Evolutionary conservation across 2,888 invertebrate species (phyloP), one percentile per base, ranked within the genome.

Genomic region (Doris montereyensis): DNA sequence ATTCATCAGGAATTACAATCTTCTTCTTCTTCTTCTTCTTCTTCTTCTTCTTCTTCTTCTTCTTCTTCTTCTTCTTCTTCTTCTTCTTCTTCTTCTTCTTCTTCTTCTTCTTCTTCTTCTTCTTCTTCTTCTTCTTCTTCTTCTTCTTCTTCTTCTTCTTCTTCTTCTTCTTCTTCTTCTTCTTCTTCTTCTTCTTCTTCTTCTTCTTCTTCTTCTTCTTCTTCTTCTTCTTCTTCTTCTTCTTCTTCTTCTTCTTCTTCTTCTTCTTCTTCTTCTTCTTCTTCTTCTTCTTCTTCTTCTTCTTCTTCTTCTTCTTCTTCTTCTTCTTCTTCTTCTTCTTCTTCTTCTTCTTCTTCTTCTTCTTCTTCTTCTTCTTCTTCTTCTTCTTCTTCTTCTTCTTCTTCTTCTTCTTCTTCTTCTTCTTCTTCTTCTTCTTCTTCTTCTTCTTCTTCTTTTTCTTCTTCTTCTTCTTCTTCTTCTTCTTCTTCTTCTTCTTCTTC

Each of bases 371-470:
- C 21, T 62, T 21, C 62, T 62, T 21, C 62, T 62, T 21, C 62
- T 62, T 41, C 62, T 62, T 21, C 62, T 62, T 21, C 62, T 62
- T 21, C 62, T 62, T 21, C 21, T 62, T 21, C 21, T 62, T 5
- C 21, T 62, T 5, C 21, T 62, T 13, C 62, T 62, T 13, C 24
- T 62, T 13, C 24, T 62, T 13, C 21, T n/a, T 21, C 21, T n/a
- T 21, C 21, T n/a, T 21, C 21, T n/a, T 21, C 21, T n/a, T 62
- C 21, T n/a, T 62, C 21, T 62, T 62, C 62, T 62, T 62, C 62
- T 62, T 62, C 62, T 62, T 62, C 62, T 62, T 62, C 62, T 62
- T 62, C 62, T 62, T 62, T 21, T 62, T 62, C 62, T 62, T 62
- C 62, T 62, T 62, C 62, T 62, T 62, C 62, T n/a, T 62, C 62